Evolutionary conservation across 2,113 vertebrate genomes (phyloP), one percentile per base, ranked within the genome.

Genomic region (Phylloscopus trochilus): DNA sequence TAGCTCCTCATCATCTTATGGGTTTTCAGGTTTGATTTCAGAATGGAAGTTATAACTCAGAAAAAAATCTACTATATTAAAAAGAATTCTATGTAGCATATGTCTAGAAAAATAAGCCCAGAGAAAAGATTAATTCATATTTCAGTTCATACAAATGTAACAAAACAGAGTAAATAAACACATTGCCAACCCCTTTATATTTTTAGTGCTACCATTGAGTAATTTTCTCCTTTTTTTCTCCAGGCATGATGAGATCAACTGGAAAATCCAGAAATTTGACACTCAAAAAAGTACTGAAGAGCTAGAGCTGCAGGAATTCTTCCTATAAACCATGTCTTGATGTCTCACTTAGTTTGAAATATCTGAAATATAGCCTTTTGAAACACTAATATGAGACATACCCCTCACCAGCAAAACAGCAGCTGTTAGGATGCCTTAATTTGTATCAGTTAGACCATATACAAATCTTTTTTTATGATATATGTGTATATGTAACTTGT

Each of bases 401-500:
- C 14, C 39, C 84, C 82, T 97, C 97, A 98, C 97, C 98, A 98
- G 97, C 98, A 97, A 94, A 97, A 93, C 87, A 96, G 56, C 83
- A 89, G 92, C 35, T 96, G 56, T 97, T 94, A 95, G 96, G 91
- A 98, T 98, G 98, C 98, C 98, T 98, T 98, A 98, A 96, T 97
- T 97, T 97, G 91, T 97, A 97, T 74, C 75, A 87, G 58, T 94
- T 97, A 96, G 92, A 95, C 52, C 94, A 35, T 96, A 87, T 92
- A 95, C 91, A 91, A 97, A 95, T 88, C 94, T 94, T 97, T 98
- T 98, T 43, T 89, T 75, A 96, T 94, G 51, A 92, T 97, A 52
- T 89, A 89, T 94, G 86, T 97, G 96, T 98, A 96, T 95, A 89
- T 95, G 95, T 95, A 97, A 97, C 93, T 97, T 92, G 93, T 97